Evolutionary conservation across 2,113 vertebrate species (phyloP).

Genomic region (Orthonyx spaldingii): DNA sequence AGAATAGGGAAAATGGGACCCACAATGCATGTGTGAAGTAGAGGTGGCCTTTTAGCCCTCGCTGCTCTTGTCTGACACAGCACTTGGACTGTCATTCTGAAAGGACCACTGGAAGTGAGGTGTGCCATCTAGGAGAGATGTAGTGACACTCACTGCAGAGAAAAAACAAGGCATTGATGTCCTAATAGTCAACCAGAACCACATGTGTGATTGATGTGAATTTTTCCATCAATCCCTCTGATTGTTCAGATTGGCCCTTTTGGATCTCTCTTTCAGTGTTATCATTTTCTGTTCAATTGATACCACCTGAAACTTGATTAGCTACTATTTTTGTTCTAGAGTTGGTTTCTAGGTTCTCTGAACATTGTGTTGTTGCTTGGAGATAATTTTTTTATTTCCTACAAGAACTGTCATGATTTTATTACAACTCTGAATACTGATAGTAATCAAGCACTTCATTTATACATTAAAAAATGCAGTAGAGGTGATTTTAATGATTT

Average conservation of each 20-base stretch:
- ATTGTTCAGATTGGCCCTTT: background rate
- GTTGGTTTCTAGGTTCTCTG: background rate
- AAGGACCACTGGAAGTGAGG: background rate
- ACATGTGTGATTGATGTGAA: rapidly evolving
- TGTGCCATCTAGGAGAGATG: background rate
- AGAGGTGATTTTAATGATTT: background rate
- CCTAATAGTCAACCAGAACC: background rate
- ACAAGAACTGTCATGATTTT: background rate
- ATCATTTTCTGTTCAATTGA: background rate
- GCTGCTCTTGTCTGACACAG: background rate
- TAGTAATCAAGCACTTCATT: background rate
- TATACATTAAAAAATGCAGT: background rate
- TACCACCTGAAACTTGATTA: background rate
- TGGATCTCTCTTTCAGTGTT: background rate
- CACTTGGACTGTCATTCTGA: rapidly evolving
- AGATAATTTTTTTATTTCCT: background rate
- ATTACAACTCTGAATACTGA: background rate
- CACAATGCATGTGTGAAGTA: rapidly evolving
- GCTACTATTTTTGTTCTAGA: background rate
- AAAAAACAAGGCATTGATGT: background rate
- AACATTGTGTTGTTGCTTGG: background rate
- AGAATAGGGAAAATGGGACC: background rate
- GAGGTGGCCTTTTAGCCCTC: background rate
- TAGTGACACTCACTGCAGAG: background rate
- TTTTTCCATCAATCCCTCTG: background rate